Base-by-base conservation (phyloP, 2,113 vertebrate genomes). In the Aepyceros melampus region DNA sequence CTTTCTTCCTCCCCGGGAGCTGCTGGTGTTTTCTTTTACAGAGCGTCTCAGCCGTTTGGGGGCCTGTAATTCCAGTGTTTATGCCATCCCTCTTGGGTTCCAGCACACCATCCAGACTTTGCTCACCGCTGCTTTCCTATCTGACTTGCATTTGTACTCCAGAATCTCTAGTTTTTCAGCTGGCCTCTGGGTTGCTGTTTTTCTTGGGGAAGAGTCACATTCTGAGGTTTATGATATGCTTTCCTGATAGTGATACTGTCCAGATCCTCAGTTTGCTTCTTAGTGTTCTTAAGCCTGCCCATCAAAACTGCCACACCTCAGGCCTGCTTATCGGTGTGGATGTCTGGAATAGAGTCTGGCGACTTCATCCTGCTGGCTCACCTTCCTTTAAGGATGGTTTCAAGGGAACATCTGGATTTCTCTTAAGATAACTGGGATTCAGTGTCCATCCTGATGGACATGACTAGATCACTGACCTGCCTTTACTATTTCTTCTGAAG, bases 181-280 rank as follows among this genome's bases (percentile, higher is more conserved):
- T 76, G 74, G 88, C 78, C 58, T 91, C 88, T 56, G 29, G 6
- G 87, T 88, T 93, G 71, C 97, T 97, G 82, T 94, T 98, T 98
- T 97, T 91, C 94, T 97, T 97, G 94, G 97, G 97, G 36, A 82
- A 94, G 40, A 93, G 96, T 97, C 86, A 94, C 89, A 91, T 92
- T 94, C 89, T 95, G 93, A 91, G 93, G 95, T 83, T 95, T 95
- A 97, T 95, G 96, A 96, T 96, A 94, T n/a, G 92, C 92, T 96
- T 96, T 87, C 62, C 58, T 96, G 92, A 98, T 91, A 94, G 93
- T 96, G 97, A 98, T 92, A 25, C 58, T 98, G 91, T 97, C 96
- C 98, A 98, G 98, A 96, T 91, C 88, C 90, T 97, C 33, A 47
- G 47, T 91, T 97, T 95, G 91, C 91, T 97, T 83, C 88, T 96